Conservation (phyloP, 1,140 invertebrate genomes). For the Psix sp. region DNA sequence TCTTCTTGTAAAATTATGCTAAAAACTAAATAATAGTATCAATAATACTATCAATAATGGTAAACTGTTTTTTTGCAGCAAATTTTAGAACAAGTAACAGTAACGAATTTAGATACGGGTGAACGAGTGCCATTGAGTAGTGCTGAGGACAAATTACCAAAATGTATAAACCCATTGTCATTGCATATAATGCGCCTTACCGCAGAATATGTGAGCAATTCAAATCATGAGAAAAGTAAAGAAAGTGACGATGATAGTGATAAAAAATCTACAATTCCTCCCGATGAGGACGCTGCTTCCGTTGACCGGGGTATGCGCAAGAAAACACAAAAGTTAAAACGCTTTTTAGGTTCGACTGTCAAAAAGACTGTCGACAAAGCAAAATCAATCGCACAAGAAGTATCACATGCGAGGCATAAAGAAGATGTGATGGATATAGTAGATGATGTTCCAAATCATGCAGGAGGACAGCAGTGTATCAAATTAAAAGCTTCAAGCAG, state of each 20-base stretch:
- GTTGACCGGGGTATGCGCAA: constrained; percentile 76
- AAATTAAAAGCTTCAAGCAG: constrained; percentile 95
- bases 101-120: constrained; percentile 95
- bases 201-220: constrained; percentile 89
- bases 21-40: too few relatives aligned
- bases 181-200: constrained; percentile 96
- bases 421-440: constrained; percentile 90
- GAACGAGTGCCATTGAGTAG: constrained; percentile 91
- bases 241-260: constrained; percentile 91
- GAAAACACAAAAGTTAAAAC: constrained; percentile 82
- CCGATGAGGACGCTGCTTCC: constrained; percentile 77
- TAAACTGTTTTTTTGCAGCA: constrained; percentile 77
- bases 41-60: too few relatives aligned
- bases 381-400: constrained; percentile 91
- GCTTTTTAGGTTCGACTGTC: constrained; percentile 90
- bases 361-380: constrained; percentile 94
- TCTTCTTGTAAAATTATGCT: too few relatives aligned
- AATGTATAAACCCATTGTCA: constrained; percentile 92
- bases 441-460: constrained; percentile 83
- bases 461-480: constrained; percentile 88
- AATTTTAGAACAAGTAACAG: constrained; percentile 94
- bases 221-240: constrained; percentile 85
- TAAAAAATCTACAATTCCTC: constrained; percentile 82
- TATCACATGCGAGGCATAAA: constrained; percentile 88
- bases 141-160: constrained; percentile 92